These are phyloP conservation scores for Orthosia gracilis DNA, from an alignment of 2,888 invertebrate species.

Conservation along the genomic window DNA sequence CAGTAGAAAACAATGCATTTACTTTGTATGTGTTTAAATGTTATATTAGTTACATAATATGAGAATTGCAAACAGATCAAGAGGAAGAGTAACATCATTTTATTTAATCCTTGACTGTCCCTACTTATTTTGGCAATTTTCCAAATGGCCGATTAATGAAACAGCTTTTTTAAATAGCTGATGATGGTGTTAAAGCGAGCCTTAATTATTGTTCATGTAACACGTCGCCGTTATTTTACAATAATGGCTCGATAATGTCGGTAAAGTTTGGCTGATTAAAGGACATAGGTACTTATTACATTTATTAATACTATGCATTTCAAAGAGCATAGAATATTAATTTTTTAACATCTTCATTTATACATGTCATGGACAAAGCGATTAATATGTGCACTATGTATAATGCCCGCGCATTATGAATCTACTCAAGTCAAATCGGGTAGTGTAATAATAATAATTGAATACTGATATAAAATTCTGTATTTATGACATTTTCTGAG, in stretches of 20 bases:
- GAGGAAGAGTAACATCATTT: background rate
- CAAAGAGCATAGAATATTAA: background rate
- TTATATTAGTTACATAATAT: no score
- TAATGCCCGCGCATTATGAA: no score
- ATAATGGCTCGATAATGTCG: background rate
- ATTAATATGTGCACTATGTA: no score
- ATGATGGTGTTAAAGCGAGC: conserved; percentile 21
- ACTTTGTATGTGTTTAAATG: no score
- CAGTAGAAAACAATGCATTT: background rate
- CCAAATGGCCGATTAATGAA: conserved; percentile 20
- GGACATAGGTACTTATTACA: background rate
- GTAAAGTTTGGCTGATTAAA: background rate
- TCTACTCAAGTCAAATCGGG: no score
- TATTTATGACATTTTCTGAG: no score
- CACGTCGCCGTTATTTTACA: conserved; percentile 25
- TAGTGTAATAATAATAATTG: no score
- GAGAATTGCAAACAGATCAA: background rate
- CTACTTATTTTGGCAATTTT: conserved; percentile 12
- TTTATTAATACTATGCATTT: background rate
- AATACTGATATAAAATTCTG: no score
- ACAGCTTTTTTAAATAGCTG: conserved; percentile 7
- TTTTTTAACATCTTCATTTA: background rate
- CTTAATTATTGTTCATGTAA: conserved; percentile 13
- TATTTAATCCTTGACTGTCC: background rate
- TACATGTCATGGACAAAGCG: background rate